Base-by-base conservation (phyloP, 2,888 invertebrate species). In the Drosophila pseudotalamancana region DNA sequence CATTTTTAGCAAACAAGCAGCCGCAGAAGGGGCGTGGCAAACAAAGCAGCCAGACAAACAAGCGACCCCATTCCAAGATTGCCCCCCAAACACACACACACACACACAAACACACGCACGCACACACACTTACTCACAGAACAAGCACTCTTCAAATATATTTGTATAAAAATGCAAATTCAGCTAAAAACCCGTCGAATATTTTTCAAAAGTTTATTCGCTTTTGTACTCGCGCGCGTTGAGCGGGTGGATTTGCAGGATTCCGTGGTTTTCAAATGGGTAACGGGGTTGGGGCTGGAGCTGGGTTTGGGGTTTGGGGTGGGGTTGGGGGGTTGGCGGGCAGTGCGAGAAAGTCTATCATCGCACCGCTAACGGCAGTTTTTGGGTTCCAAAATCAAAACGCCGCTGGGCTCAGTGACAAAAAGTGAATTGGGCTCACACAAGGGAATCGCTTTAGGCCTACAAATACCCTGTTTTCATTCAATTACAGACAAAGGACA, bases 91-190 rank as follows among this genome's bases (percentile, higher is more conserved):
- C 25, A 43, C 46, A 34, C 18, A 3, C 23, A 12, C 8, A n/a
- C 35, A 21, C 34, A 39, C 51, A 49, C 51, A 32, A 37, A 35
- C 27, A 43, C 37, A 18, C 45, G 14, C 27, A 12, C 27, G 29
- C 25, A 35, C 35, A 23, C 32, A 12, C 50, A 11, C 18, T n/a
- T 35, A 18, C 48, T 37, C 35, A 14, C 39, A 63, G 69, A 76
- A 68, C 74, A 80, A 78, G 76, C 85, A 78, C 88, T 77, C 85
- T 83, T 76, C 85, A 88, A 85, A 87, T 88, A 87, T 87, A 82
- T 82, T 82, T 82, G 85, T 82, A 89, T 88, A 87, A 89, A 88
- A 87, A 89, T 89, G 89, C 89, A 89, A 88, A 89, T 87, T 84
- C 86, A 85, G 83, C 83, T 85, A 85, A 84, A 84, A 72, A 79